phyloP scores from a whole-genome alignment of 2,113 vertebrate genomes.

The Crotophaga sulcirostris region DNA sequence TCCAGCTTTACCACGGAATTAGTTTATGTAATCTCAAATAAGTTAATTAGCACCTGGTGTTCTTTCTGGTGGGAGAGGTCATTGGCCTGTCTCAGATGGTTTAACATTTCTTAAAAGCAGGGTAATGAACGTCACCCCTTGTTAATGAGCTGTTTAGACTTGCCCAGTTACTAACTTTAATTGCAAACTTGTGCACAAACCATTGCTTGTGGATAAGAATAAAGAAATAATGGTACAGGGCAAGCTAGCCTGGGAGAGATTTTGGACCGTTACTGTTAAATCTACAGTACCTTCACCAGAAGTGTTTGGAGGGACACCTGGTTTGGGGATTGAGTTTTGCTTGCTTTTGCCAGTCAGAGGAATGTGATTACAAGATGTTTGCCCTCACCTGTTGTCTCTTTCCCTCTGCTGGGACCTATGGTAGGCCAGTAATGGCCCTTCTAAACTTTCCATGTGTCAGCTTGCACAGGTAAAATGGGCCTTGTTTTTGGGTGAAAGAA shows the following conservation, averaged over 20 bases:
- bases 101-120: constrained; percentile 12
- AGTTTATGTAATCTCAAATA: neutral
- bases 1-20: neutral
- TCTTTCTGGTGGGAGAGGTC: neutral
- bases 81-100: neutral
- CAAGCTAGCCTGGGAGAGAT: neutral
- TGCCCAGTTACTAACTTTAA: neutral
- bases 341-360: neutral
- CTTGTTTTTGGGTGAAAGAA: neutral
- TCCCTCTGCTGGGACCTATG: neutral
- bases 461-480: neutral
- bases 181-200: neutral
- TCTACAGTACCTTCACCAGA: neutral
- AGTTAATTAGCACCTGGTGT: constrained; percentile 28
- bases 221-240: neutral
- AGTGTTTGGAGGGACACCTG: neutral
- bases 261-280: neutral
- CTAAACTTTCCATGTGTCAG: neutral
- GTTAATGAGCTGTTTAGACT: constrained; percentile 6
- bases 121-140: neutral
- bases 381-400: neutral
- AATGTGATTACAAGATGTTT: neutral
- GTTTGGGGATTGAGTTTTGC: neutral
- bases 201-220: neutral
- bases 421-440: neutral